A percentile compares a stretch with the other conserved stretches of the same genome.
Evolutionary conservation across 1,140 invertebrate genomes (phyloP).

Genomic region (Drosophila kikkawai): DNA sequence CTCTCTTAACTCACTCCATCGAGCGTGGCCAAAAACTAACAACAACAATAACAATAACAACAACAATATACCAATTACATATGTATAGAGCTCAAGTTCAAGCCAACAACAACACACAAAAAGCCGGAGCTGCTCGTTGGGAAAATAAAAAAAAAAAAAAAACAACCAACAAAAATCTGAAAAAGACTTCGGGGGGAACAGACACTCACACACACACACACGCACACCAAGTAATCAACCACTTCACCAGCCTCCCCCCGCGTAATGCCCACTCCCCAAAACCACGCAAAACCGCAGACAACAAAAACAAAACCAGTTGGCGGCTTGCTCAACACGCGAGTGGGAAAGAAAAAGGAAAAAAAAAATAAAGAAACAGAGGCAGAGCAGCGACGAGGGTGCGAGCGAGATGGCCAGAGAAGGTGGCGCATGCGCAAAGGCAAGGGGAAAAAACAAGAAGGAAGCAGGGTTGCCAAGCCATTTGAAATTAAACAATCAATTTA

Average conservation of each 20-base stretch:
- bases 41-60: slow-evolving; percentile 1
- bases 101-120: slow-evolving; percentile 68
- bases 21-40: slow-evolving; percentile 48
- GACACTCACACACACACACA: slow-evolving; percentile 31
- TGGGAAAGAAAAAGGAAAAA: slow-evolving; percentile 10
- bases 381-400: neutral
- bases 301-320: slow-evolving; percentile 39
- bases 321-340: slow-evolving; percentile 43
- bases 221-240: slow-evolving; percentile 8
- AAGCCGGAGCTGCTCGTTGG: slow-evolving; percentile 38
- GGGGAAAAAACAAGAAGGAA: neutral
- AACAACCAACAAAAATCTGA: neutral
- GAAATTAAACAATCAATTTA: neutral
- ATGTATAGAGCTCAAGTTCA: slow-evolving; percentile 85
- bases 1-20: slow-evolving; percentile 48
- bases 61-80: slow-evolving; percentile 70
- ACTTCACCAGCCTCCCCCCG: slow-evolving; percentile 2
- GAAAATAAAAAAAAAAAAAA: neutral
- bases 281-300: slow-evolving; percentile 23
- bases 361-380: neutral
- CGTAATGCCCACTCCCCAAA: slow-evolving; percentile 5
- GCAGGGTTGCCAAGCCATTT: slow-evolving; percentile 20
- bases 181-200: slow-evolving; percentile 1
- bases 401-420: slow-evolving; percentile 21
- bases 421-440: slow-evolving; percentile 41